Base-by-base conservation (phyloP, 2,888 invertebrate genomes). In the Phyto melanocephala region DNA sequence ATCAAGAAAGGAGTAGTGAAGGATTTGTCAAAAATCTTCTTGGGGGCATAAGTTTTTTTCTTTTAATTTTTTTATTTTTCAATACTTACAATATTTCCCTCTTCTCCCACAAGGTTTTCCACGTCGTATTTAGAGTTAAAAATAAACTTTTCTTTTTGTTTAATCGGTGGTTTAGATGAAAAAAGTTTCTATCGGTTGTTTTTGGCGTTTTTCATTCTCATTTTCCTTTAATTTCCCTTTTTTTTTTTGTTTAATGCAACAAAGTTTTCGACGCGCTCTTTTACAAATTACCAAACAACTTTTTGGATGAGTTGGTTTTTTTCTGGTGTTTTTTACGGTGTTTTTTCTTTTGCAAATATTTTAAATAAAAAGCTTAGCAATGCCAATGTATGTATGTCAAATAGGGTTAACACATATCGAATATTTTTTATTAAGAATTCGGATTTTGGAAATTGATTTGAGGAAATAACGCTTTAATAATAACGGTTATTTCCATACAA, bases 181-280 rank as follows among this genome's bases (percentile, higher is more conserved):
- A 80, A 83, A 84, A 83, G 68, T 81, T 80, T 71, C 54, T 76
- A 84, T 83, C 81, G 63, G 77, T 84, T 60, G 45, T 42, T 88
- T 87, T 84, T 84, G 78, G 83, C 81, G 83, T 70, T 74, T 76
- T 86, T 84, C 24, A 37, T 70, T 68, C 15, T 33, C 11, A 20
- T 20, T 50, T 10, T 2, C 1, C 35, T 45, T 47, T n/a, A n/a
- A n/a, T 20, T 67, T 67, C n/a, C n/a, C 6, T 33, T 71, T 78
- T 85, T 83, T 71, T 72, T 84, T 80, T 68, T 79, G 52, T 84
- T 85, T 83, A 76, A 85, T 84, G 86, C 84, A 84, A 86, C 87
- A 88, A 89, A 89, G 86, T 89, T 89, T 90, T 88, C 88, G 88
- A 87, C 87, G 88, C 87, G 86, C 88, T 88, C 87, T 88, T 89